These are phyloP conservation scores for Limnephilus auricula DNA, from an alignment of 2,888 invertebrate genomes.

Conservation along the genomic window DNA sequence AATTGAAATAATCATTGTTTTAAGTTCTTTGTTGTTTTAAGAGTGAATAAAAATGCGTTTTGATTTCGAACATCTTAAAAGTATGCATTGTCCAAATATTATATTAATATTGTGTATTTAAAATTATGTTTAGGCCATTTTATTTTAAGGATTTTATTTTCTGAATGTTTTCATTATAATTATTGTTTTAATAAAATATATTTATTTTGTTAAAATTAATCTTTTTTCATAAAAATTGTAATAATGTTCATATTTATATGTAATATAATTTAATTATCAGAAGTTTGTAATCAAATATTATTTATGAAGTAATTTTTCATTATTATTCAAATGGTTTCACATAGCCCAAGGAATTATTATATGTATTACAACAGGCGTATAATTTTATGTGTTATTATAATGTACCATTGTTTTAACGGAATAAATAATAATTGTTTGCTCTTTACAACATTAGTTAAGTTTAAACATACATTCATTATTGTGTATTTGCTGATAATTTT, in stretches of 20 bases:
- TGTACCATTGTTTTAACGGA: neutral
- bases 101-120: conserved; percentile 50
- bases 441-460: conserved; percentile 30
- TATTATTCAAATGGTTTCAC: neutral
- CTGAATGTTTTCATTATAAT: neutral
- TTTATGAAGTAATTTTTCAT: neutral
- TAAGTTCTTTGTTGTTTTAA: neutral
- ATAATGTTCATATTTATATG: conserved; percentile 6
- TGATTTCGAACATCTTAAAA: neutral
- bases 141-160: conserved; percentile 5
- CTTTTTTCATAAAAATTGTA: neutral
- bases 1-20: neutral
- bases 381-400: conserved; percentile 8
- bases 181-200: neutral
- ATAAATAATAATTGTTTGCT: conserved; percentile 17
- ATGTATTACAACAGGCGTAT: neutral
- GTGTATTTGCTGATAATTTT: conserved; percentile 32
- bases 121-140: neutral
- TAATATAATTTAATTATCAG: neutral
- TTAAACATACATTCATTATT: conserved; percentile 11
- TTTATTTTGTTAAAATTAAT: neutral
- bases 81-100: conserved; percentile 51
- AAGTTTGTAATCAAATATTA: neutral
- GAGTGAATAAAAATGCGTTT: neutral
- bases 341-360: neutral